Conservation (phyloP, 2,888 invertebrate species). For the Spodoptera exigua region DNA sequence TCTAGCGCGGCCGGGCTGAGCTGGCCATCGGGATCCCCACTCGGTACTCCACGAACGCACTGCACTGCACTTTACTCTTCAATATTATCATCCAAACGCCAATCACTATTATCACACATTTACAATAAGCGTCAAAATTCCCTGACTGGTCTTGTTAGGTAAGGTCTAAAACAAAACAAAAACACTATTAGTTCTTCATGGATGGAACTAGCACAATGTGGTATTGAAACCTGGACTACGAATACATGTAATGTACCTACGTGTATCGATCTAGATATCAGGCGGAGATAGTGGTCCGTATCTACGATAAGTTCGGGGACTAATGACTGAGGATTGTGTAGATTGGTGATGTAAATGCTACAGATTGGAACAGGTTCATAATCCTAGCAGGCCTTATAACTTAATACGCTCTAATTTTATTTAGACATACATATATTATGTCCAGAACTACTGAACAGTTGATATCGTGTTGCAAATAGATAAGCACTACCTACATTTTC, state of each 20-base stretch:
- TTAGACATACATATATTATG: neutral
- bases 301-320: slow-evolving; percentile 70
- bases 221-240: slow-evolving; percentile 59
- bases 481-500: slow-evolving; percentile 8
- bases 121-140: slow-evolving; percentile 30
- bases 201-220: slow-evolving; percentile 17
- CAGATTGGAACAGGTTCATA: slow-evolving; percentile 50
- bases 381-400: slow-evolving; percentile 13
- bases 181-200: no score
- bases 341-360: slow-evolving; percentile 50
- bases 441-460: slow-evolving; percentile 11
- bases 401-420: slow-evolving; percentile 7
- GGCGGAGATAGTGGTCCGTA: slow-evolving; percentile 70
- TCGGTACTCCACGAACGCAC: slow-evolving; percentile 59
- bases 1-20: slow-evolving; percentile 76
- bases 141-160: slow-evolving; percentile 34
- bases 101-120: slow-evolving; percentile 52
- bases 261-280: slow-evolving; percentile 76
- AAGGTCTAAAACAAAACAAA: slow-evolving; percentile 1
- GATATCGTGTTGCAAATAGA: neutral
- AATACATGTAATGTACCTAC: slow-evolving; percentile 44
- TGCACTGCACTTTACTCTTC: slow-evolving; percentile 67
- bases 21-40: slow-evolving; percentile 70
- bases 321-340: slow-evolving; percentile 64
- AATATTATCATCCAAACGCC: slow-evolving; percentile 34